Evolutionary conservation across 2,797 vertebrate genomes (phyloP).

Genomic region (Synanceia verrucosa): DNA sequence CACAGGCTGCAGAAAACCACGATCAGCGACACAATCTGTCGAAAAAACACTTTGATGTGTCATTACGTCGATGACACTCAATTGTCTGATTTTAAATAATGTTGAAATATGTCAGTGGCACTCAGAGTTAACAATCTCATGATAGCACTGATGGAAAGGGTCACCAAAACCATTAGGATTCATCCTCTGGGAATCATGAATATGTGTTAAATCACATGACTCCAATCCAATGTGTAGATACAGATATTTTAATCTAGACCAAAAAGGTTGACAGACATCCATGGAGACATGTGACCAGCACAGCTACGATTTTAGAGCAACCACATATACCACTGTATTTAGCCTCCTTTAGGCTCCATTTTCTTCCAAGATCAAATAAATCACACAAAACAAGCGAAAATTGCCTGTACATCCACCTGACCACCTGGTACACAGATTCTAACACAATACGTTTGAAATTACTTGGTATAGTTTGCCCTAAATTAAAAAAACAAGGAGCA

Average conservation of each 20-base stretch:
- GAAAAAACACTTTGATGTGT: no score
- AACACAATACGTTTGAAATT: slow-evolving; percentile 21
- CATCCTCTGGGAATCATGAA: not conserved
- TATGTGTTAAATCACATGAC: not conserved
- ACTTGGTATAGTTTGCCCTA: slow-evolving; percentile 15
- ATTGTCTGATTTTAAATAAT: no score
- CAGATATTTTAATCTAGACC: not conserved
- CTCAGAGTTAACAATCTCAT: not conserved
- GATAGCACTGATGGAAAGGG: not conserved
- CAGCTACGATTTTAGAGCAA: not conserved
- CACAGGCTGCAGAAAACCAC: no score
- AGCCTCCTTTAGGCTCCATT: not conserved
- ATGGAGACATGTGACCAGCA: not conserved
- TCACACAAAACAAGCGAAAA: not conserved
- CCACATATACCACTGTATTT: not conserved
- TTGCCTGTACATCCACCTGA: no score
- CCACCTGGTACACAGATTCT: no score
- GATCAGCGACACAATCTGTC: no score
- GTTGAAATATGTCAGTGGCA: no score
- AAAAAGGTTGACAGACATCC: not conserved
- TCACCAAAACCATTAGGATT: not conserved
- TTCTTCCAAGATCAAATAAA: not conserved
- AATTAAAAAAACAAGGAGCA: slow-evolving; percentile 38
- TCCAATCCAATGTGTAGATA: not conserved
- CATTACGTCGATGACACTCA: no score